Conservation (phyloP, 2,113 vertebrate species). For the Bathybates hornii region DNA sequence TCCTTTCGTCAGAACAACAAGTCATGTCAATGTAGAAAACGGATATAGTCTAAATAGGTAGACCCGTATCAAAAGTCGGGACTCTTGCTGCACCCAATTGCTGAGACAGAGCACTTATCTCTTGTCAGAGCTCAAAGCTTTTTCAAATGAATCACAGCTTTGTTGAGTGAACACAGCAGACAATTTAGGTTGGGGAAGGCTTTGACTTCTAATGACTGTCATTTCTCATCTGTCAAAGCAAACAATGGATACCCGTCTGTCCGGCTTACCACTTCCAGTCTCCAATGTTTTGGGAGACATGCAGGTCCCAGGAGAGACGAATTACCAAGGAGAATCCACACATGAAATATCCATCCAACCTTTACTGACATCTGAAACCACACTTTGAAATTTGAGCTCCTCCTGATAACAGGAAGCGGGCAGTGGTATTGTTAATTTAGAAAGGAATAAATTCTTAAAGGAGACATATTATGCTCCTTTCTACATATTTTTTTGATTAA, state of each 20-base stretch:
- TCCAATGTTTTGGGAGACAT: neutral
- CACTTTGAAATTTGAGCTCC: neutral
- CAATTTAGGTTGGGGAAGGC: slow-evolving; percentile 4
- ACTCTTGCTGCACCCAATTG: neutral
- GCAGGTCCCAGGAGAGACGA: neutral
- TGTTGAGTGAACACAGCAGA: slow-evolving; percentile 37
- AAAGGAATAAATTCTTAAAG: neutral
- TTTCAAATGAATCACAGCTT: slow-evolving; percentile 31
- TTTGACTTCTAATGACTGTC: slow-evolving; percentile 34
- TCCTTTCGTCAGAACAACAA: neutral
- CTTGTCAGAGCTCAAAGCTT: slow-evolving; percentile 38
- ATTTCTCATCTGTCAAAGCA: slow-evolving; percentile 38
- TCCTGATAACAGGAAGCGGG: neutral
- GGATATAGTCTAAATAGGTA: neutral
- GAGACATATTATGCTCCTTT: neutral
- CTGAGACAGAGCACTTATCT: slow-evolving; percentile 34
- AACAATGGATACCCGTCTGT: slow-evolving; percentile 27
- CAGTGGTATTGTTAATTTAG: neutral
- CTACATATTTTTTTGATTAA: neutral
- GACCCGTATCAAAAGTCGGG: slow-evolving; percentile 12
- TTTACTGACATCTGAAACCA: neutral
- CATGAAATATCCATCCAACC: neutral
- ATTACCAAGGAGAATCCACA: neutral
- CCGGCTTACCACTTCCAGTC: neutral
- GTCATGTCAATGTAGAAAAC: neutral